These are phyloP conservation scores for Rutilus rutilus DNA, from an alignment of 2,113 vertebrate genomes.

Conservation along the genomic window DNA sequence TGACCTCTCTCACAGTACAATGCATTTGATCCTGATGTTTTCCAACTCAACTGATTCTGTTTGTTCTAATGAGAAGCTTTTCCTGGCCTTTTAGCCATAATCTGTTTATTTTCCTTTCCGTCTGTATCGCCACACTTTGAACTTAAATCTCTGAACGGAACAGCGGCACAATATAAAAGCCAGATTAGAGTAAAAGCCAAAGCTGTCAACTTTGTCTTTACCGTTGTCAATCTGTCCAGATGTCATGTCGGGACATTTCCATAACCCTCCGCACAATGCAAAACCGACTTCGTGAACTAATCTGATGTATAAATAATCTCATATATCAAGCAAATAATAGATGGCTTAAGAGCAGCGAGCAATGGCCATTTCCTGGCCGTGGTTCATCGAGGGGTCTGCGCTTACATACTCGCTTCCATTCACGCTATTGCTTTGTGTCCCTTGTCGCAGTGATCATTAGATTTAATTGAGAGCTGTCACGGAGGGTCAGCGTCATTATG, in stretches of 20 bases:
- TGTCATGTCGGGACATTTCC: slow-evolving; percentile 63
- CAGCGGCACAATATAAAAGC: slow-evolving; percentile 62
- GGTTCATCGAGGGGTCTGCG: slow-evolving; percentile 43
- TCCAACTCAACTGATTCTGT: slow-evolving; percentile 33
- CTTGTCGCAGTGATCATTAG: slow-evolving; percentile 67
- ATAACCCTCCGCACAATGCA: slow-evolving; percentile 61
- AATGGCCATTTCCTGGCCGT: slow-evolving; percentile 41
- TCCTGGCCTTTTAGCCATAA: slow-evolving; percentile 54
- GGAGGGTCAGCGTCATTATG: slow-evolving; percentile 71
- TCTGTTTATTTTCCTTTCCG: slow-evolving; percentile 61
- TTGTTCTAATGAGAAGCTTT: slow-evolving; percentile 31
- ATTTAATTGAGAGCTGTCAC: slow-evolving; percentile 69
- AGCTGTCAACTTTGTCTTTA: slow-evolving; percentile 68
- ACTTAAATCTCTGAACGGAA: slow-evolving; percentile 52
- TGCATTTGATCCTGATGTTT: slow-evolving; percentile 38
- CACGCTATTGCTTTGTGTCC: slow-evolving; percentile 67
- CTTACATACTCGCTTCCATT: slow-evolving; percentile 53
- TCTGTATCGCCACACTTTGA: slow-evolving; percentile 44
- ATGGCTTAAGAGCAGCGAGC: slow-evolving; percentile 59
- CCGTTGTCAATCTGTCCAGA: slow-evolving; percentile 59
- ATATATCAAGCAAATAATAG: slow-evolving; percentile 64
- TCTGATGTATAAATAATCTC: slow-evolving; percentile 67
- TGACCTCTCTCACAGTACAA: slow-evolving; percentile 11
- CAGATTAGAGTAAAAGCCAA: slow-evolving; percentile 70
- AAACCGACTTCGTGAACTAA: slow-evolving; percentile 66